Evolutionary conservation across 2,797 vertebrate species (phyloP).

Genomic region (Synanceia verrucosa): DNA sequence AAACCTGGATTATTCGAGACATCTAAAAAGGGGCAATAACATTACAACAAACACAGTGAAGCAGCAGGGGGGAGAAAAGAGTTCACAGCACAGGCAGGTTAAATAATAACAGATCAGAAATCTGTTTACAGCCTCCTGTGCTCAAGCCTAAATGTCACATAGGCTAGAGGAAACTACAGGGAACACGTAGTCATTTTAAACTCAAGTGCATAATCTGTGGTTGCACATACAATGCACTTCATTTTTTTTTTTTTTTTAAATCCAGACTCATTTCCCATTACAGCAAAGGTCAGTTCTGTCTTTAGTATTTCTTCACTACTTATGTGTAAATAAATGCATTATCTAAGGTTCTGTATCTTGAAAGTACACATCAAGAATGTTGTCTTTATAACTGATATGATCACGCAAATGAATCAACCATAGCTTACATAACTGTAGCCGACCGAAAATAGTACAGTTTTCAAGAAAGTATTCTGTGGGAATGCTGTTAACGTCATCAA

Average conservation of each 20-base stretch:
- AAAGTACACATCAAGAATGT: not conserved
- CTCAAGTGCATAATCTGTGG: not conserved
- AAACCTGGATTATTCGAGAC: slow-evolving; percentile 99
- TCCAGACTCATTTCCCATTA: not conserved
- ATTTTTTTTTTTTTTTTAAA: not conserved
- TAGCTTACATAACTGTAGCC: not conserved
- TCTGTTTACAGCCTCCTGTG: slow-evolving; percentile 61
- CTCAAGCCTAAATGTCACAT: slow-evolving; percentile 14
- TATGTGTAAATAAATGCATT: not conserved
- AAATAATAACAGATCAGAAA: slow-evolving; percentile 68
- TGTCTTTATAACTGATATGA: not conserved
- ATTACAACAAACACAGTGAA: slow-evolving; percentile 94
- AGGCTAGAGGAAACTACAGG: not conserved
- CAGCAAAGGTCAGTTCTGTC: not conserved
- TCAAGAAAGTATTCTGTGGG: not conserved
- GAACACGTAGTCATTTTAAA: not conserved
- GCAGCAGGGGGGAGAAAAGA: slow-evolving; percentile 83
- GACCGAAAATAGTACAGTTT: not conserved
- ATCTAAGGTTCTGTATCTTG: not conserved
- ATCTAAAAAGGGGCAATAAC: slow-evolving; percentile 97
- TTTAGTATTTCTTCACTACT: not conserved
- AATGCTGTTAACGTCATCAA: not conserved
- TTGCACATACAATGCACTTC: not conserved
- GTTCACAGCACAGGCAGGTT: slow-evolving; percentile 84
- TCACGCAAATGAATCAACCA: not conserved